phyloP scores from a whole-genome alignment of 2,113 vertebrate species.

The Trochalopteron elliotii region DNA sequence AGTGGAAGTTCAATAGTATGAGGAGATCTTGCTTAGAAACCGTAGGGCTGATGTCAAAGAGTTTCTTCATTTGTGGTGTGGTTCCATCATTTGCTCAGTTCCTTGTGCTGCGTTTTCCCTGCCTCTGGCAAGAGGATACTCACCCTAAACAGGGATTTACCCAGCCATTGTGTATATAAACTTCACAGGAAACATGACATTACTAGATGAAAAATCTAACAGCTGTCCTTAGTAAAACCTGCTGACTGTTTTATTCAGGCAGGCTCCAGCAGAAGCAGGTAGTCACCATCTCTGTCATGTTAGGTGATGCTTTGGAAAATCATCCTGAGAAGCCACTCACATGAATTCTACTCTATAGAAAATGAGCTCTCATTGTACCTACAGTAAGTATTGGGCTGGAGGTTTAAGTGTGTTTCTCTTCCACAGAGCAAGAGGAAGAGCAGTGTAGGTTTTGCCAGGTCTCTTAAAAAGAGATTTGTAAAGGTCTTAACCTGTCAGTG shows the following conservation, averaged over 20 bases:
- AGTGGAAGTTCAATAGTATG: not conserved
- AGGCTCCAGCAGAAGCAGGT: not conserved
- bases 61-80: not conserved
- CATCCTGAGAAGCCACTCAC: not conserved
- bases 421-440: not conserved
- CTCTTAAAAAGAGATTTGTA: not conserved
- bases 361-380: not conserved
- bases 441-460: not conserved
- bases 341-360: not conserved
- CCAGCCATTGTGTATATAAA: not conserved
- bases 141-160: not conserved
- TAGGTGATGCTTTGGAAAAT: not conserved
- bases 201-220: not conserved
- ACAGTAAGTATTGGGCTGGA: not conserved
- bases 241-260: not conserved
- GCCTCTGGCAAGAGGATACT: rapidly evolving
- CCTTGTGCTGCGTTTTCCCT: not conserved
- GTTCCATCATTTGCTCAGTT: not conserved
- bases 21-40: not conserved
- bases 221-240: not conserved
- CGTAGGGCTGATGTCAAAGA: not conserved
- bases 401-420: not conserved
- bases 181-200: not conserved
- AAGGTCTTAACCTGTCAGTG: not conserved
- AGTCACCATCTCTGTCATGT: not conserved